Conservation (phyloP, 2,797 vertebrate species). For the Oreochromis mossambicus region DNA sequence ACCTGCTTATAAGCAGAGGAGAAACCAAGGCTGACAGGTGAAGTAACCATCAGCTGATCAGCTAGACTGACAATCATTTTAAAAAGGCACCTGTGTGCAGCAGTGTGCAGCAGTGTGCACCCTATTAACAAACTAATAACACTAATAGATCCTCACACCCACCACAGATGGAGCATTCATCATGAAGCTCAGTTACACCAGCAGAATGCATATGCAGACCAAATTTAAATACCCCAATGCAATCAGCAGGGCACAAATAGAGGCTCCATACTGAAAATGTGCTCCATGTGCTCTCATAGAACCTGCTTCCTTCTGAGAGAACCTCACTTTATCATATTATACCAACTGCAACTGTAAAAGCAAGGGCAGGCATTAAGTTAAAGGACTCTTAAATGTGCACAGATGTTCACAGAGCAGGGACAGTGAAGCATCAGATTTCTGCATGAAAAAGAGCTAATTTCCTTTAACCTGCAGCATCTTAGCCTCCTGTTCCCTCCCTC, state of each 20-base stretch:
- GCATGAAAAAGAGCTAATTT: constrained; percentile 4
- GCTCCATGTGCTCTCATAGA: not conserved
- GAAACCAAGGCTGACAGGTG: not conserved
- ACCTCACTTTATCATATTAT: not conserved
- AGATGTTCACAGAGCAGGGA: not conserved
- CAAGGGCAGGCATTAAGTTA: not conserved
- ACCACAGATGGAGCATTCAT: constrained; percentile 66
- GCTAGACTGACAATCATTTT: not conserved
- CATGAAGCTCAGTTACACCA: constrained; percentile 64
- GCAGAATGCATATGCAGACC: constrained; percentile 50
- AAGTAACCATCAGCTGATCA: not conserved
- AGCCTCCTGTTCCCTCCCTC: not conserved
- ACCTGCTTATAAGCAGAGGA: not conserved
- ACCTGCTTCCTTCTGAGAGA: not conserved
- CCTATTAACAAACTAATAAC: not conserved
- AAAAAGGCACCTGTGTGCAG: not conserved
- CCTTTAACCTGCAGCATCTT: not conserved
- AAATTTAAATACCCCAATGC: constrained; percentile 51
- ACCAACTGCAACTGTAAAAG: not conserved
- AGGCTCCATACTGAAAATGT: constrained; percentile 4
- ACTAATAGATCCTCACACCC: constrained; percentile 1
- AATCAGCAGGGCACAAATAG: constrained; percentile 39
- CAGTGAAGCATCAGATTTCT: not conserved
- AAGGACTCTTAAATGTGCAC: not conserved
- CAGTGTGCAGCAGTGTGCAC: not conserved